phyloP scores from a whole-genome alignment of 2,113 vertebrate genomes.

The Phrynosoma blainvillii region DNA sequence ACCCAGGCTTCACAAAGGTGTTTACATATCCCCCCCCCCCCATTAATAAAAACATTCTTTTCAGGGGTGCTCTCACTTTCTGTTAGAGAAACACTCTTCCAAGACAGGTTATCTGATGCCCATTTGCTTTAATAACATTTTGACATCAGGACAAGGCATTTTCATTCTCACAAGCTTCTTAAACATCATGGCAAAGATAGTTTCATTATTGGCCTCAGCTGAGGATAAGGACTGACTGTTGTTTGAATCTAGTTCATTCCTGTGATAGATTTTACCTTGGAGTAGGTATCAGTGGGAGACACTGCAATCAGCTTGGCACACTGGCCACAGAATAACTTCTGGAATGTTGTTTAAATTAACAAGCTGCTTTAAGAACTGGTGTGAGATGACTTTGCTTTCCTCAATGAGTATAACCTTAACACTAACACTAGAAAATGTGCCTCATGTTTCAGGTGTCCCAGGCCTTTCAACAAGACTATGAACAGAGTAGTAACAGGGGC shows the following conservation, averaged over 20 bases:
- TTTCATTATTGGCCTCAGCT: neutral
- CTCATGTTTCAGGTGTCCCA: neutral
- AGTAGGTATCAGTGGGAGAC: neutral
- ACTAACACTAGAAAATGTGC: neutral
- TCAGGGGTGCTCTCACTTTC: neutral
- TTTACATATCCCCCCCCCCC: no score
- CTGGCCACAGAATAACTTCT: neutral
- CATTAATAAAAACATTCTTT: neutral
- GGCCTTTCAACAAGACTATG: neutral
- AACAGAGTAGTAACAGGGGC: no score
- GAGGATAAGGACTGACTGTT: neutral
- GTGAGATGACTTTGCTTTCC: neutral
- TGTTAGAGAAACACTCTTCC: neutral
- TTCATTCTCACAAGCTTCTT: neutral
- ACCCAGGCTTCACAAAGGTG: neutral
- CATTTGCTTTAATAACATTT: neutral
- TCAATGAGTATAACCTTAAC: neutral
- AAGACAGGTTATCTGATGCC: neutral
- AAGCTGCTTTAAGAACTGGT: neutral
- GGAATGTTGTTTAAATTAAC: neutral
- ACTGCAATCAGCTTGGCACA: neutral
- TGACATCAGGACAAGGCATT: neutral
- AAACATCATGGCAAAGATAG: neutral
- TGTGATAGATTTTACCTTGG: neutral
- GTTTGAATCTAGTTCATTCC: neutral